phyloP scores from a whole-genome alignment of 35 echinoderm and acorn worm genomes.

The Lytechinus variegatus region DNA sequence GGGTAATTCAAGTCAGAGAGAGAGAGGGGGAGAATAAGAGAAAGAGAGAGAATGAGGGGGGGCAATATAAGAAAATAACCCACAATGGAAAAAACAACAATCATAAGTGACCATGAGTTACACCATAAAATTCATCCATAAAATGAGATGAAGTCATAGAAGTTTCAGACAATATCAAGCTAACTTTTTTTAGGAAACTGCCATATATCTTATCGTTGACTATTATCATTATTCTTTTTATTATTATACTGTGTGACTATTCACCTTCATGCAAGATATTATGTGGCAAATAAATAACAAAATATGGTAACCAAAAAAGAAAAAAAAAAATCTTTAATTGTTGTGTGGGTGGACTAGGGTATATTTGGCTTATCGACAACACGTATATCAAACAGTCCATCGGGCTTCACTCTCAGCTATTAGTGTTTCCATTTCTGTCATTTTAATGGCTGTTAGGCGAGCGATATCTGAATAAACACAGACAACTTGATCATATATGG shows the following conservation, averaged over 20 bases:
- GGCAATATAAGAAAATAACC: neutral
- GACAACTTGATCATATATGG: neutral
- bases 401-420: too few relatives aligned
- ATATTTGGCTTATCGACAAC: too few relatives aligned
- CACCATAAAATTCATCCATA: neutral
- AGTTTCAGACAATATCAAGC: neutral
- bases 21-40: neutral
- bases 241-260: constrained; percentile 24
- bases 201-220: constrained; percentile 21
- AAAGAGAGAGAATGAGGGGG: neutral
- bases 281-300: constrained; percentile 46
- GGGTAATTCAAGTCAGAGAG: neutral
- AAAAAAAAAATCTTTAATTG: neutral
- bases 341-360: too few relatives aligned
- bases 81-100: neutral
- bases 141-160: neutral
- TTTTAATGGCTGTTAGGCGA: neutral
- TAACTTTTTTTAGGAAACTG: neutral
- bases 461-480: neutral
- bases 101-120: neutral
- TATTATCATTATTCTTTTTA: constrained; percentile 24
- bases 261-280: constrained; percentile 41
- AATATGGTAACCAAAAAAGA: constrained; percentile 40
- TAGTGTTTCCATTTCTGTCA: neutral
- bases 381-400: too few relatives aligned